Evolutionary conservation across 2,888 invertebrate species (phyloP), one percentile per base, ranked within the genome.

Genomic region (Atherix ibis): DNA sequence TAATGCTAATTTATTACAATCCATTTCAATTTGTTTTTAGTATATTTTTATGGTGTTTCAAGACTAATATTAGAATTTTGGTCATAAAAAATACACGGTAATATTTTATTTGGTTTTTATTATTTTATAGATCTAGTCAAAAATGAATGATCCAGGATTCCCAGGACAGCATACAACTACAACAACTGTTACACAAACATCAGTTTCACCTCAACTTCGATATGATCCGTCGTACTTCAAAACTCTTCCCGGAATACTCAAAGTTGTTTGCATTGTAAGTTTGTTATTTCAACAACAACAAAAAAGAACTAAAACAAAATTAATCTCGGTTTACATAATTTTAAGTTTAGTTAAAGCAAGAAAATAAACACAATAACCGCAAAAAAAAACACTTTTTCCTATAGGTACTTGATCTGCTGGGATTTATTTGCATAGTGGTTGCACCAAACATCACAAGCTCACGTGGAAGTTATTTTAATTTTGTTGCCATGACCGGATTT

Each of bases 401-500:
- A 25, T 61, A 82, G 82, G 56, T 65, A 2, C 56, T 73, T 45
- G 75, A 76, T 56, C 58, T 83, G 16, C 47, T 87, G 33, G 84
- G 84, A 5, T 88, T 89, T 59, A 79, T 89, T 46, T 81, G 79
- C 55, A 74, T 85, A 40, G 71, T 77, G 49, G 67, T 70, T 40
- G 72, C 77, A n/a, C 32, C 40, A 12, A 54, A 61, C 32, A 67
- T 66, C 42, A 56, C 55, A 41, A 53, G 62, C 30, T 64, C 72
- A 34, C 68, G 73, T 40, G 79, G 77, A 31, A 66, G 70, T 35
- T 85, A 71, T 70, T 85, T 80, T 63, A 75, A 73, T 52, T 75
- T 76, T 49, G 74, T 88, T 33, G 67, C 87, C 1, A 81, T 85
- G 76, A 71, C 72, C 13, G 88, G 79, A 13, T 81, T 91, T 56